Base-by-base conservation (phyloP, 2,888 invertebrate genomes). In the Lobophora halterata region DNA sequence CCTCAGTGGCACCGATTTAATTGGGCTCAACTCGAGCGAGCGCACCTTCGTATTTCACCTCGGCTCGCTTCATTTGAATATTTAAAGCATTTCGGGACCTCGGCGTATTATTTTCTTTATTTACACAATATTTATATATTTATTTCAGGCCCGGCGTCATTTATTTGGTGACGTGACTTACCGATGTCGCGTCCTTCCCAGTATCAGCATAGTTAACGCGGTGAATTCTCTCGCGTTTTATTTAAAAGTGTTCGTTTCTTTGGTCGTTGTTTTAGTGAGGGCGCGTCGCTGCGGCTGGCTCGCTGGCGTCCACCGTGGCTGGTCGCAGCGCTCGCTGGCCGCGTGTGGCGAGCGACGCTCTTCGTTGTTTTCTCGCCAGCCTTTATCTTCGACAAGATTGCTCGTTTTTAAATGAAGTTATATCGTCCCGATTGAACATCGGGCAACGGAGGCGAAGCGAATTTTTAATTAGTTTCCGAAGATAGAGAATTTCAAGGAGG, bases 1-100 rank as follows among this genome's bases (percentile, higher is more conserved):
- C 86, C 87, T 86, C 87, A 86, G 86, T 87, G 87, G 87, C 87
- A 87, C 81, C 83, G 79, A 83, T 87, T 87, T 86, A 87, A 87
- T 87, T 87, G 87, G 87, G 72, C 83, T 79, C 83, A 80, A 76
- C 79, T 81, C 85, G 81, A 75, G 68, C 82, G 77, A 76, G 82
- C 77, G 85, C 82, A 82, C 86, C 86, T 85, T 75, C 83, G 85
- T 87, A 87, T 85, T 85, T 87, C 83, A 85, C 83, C 79, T 81
- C 80, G 74, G 71, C 81, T 82, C 78, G 81, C 76, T 86, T 86
- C 86, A 87, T 87, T 87, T 87, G 82, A 87, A 87, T 87, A 87
- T 86, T 86, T 85, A 83, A 86, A 85, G 79, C 83, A 83, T 87
- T 87, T 83, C 71, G 83, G 80, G 71, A 76, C 77, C 65, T 67